phyloP scores from a whole-genome alignment of 2,888 invertebrate species.

The Cyaniris semiargus region DNA sequence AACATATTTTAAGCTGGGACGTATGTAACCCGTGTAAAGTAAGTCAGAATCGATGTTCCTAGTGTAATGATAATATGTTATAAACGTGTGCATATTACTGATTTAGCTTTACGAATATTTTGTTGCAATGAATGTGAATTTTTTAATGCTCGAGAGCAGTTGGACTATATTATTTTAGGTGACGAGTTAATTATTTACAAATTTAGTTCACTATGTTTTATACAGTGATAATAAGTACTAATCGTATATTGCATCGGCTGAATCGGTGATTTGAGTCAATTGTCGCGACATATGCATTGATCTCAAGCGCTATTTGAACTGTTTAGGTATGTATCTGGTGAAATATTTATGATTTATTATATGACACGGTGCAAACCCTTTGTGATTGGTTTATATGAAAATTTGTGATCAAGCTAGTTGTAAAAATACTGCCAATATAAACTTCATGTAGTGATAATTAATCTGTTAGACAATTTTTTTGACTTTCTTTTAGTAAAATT shows the following conservation, averaged over 20 bases:
- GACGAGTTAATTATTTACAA: constrained; percentile 55
- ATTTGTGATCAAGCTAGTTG: constrained; percentile 41
- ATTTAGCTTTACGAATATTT: constrained; percentile 62
- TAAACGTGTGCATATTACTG: constrained; percentile 49
- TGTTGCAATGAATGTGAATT: constrained; percentile 70
- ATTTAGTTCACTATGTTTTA: constrained; percentile 55
- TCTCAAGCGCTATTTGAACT: constrained; percentile 67
- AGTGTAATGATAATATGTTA: constrained; percentile 40
- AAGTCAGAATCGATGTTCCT: constrained; percentile 22
- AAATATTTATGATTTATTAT: constrained; percentile 34
- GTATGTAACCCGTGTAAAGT: constrained; percentile 31
- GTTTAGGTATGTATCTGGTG: constrained; percentile 42
- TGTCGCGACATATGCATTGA: constrained; percentile 67
- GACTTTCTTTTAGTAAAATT: constrained; percentile 25
- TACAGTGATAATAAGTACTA: constrained; percentile 52
- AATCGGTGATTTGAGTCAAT: constrained; percentile 71
- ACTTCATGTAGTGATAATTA: constrained; percentile 37
- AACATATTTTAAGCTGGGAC: constrained; percentile 45
- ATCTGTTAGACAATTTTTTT: constrained; percentile 32
- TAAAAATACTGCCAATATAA: constrained; percentile 40
- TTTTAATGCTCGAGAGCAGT: constrained; percentile 57
- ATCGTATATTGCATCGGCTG: constrained; percentile 49
- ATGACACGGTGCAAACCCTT: constrained; percentile 48
- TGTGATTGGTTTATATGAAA: constrained; percentile 38
- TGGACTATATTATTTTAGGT: constrained; percentile 59